Evolutionary conservation across 2,888 invertebrate species (phyloP).

Genomic region (Athetis lepigone): DNA sequence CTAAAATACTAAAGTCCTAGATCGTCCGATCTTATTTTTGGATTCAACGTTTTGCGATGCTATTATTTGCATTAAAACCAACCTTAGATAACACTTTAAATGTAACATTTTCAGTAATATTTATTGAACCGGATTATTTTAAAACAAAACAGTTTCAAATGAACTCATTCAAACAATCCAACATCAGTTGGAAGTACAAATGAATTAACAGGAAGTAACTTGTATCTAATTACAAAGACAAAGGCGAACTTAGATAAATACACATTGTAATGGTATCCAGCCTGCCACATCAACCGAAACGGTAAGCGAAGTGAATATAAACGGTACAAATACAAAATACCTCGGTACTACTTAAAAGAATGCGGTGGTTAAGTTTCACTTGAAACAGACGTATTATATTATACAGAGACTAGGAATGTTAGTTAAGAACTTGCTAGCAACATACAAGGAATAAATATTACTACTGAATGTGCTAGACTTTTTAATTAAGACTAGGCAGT

Average conservation of each 20-base stretch:
- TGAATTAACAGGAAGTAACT: neutral
- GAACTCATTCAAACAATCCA: no score
- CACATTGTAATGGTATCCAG: slow-evolving; percentile 13
- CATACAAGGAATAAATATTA: slow-evolving; percentile 21
- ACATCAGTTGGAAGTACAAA: no score
- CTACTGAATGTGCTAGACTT: neutral
- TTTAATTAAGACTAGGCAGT: no score
- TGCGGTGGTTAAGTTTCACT: slow-evolving; percentile 18
- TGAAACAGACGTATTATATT: slow-evolving; percentile 41
- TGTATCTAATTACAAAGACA: slow-evolving; percentile 17
- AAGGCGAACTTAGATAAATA: slow-evolving; percentile 18
- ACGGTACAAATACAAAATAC: slow-evolving; percentile 33
- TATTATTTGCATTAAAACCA: no score
- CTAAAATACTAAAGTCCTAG: no score
- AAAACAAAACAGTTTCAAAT: no score
- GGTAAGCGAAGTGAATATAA: slow-evolving; percentile 22
- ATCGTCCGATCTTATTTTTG: no score
- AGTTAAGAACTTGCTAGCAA: slow-evolving; percentile 19
- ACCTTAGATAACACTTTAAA: no score
- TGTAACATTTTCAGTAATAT: no score
- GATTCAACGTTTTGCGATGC: no score
- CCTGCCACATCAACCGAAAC: slow-evolving; percentile 15
- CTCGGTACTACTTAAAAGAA: slow-evolving; percentile 37
- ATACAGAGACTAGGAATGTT: slow-evolving; percentile 30
- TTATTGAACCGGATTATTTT: no score